These are phyloP conservation scores for Corvus hawaiiensis DNA, from an alignment of 2,113 vertebrate species.

Conservation along the genomic window DNA sequence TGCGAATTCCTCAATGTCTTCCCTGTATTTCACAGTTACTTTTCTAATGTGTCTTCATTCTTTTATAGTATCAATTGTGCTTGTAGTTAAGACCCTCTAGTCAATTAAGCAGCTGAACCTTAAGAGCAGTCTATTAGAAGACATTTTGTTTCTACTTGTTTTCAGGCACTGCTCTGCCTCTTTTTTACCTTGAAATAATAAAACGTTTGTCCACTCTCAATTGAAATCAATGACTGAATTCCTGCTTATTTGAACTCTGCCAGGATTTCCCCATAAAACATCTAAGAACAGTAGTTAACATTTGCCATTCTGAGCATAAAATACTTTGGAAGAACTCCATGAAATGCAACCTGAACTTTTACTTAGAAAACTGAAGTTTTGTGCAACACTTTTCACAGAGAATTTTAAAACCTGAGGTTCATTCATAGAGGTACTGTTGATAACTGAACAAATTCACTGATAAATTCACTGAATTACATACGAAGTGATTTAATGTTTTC, in stretches of 20 bases:
- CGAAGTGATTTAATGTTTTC: neutral
- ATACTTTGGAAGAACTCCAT: neutral
- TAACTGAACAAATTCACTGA: no score
- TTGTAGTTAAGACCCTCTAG: neutral
- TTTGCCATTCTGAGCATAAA: neutral
- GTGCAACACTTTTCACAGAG: neutral
- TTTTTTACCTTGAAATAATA: neutral
- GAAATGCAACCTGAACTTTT: neutral
- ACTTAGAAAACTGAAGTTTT: neutral
- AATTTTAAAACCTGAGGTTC: neutral
- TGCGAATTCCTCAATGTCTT: neutral
- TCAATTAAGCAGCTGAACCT: neutral
- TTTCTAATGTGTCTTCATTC: neutral
- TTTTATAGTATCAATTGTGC: neutral
- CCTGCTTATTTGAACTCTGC: neutral
- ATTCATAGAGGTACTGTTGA: neutral
- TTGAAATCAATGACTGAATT: neutral
- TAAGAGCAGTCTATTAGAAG: neutral
- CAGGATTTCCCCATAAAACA: neutral
- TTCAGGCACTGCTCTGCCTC: neutral
- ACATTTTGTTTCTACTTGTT: neutral
- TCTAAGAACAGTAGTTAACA: neutral
- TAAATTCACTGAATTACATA: neutral
- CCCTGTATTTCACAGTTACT: neutral
- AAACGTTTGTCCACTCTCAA: neutral